Base-by-base conservation (phyloP, 53 echinoderm and acorn worm genomes). In the Antedon mediterranea region DNA sequence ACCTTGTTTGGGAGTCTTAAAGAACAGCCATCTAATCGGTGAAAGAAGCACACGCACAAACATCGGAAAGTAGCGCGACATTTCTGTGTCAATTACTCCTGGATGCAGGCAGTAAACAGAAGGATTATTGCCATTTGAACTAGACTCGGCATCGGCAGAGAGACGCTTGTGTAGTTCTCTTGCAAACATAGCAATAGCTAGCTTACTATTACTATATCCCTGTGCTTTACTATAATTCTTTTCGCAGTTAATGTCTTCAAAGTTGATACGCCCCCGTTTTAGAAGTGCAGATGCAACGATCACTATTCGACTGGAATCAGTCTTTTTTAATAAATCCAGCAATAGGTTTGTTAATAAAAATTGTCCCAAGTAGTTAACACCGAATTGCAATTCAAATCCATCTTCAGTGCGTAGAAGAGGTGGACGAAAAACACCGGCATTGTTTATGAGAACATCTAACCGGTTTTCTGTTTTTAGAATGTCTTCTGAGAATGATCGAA, bases 301-400 rank as follows among this genome's bases (percentile, higher is more conserved):
- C 71, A 91, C 79, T 33, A 94, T 78, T 33, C 94, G 94, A 74
- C 87, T 81, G 0, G 89, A 83, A 4, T 82, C 76, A 33, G 93
- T 85, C 31, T 87, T 80, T 79, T 87, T 89, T 23, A 94, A 76
- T 15, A 79, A 77, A 43, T 78, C 81, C 14, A 94, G 79, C 11
- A 94, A 86, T 42, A 85, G 80, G 42, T 91, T 91, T 13, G 93
- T 91, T 6, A 94, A 87, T 13, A 94, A 78, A 76, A 94, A 94
- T 76, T 91, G 94, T 13, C 91, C 94, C 23, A 94, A 82, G 28
- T 94, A 86, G 81, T 91, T 91, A 15, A 94, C 94, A 29, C 90
- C 94, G 43, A 94, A 76, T 74, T 94, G 94, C 83, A 86, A 75
- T 57, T 94, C 94, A 74, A 89, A 85, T 9, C 91, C 89, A 81